phyloP scores from a whole-genome alignment of 2,797 vertebrate genomes.

The Telmatherina bonti region DNA sequence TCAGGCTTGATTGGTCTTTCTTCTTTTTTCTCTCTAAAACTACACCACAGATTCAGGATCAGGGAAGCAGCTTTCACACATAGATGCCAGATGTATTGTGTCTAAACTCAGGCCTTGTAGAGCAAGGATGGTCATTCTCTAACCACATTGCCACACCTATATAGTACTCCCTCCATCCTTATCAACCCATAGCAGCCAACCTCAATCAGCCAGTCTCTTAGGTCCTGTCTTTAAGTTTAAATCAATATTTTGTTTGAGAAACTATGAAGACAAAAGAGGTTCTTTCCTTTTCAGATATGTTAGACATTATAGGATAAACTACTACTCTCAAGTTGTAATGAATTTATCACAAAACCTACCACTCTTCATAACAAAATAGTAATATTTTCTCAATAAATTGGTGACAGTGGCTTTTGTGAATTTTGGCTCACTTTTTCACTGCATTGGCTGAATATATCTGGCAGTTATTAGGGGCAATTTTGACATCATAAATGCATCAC shows the following conservation, averaged over 20 bases:
- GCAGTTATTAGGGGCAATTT: not conserved
- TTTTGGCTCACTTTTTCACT: slow-evolving; percentile 9
- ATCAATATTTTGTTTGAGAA: not conserved
- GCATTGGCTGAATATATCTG: slow-evolving; percentile 1
- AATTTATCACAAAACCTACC: not conserved
- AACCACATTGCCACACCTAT: slow-evolving; percentile 39
- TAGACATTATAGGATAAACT: not conserved
- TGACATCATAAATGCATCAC: not conserved
- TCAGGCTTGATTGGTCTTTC: not conserved
- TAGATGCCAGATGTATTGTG: not conserved
- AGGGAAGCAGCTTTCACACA: not conserved
- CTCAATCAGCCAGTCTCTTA: not conserved
- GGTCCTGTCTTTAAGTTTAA: slow-evolving; percentile 9
- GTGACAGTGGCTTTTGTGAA: slow-evolving; percentile 1
- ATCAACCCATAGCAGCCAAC: slow-evolving; percentile 29
- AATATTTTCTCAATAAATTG: not conserved
- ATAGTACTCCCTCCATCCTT: slow-evolving; percentile 21
- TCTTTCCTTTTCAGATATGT: slow-evolving; percentile 4
- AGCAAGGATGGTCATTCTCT: slow-evolving; percentile 6
- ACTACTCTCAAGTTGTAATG: not conserved
- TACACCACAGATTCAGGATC: slow-evolving; percentile 1
- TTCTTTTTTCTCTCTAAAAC: not conserved
- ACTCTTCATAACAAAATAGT: not conserved
- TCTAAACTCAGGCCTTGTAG: not conserved
- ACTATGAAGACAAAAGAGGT: not conserved